Percentiles rank a stretch among this genome's conserved stretches.
Evolutionary conservation across 2,113 vertebrate genomes (phyloP).

Genomic region (Pseudolaguvia tuberculata): DNA sequence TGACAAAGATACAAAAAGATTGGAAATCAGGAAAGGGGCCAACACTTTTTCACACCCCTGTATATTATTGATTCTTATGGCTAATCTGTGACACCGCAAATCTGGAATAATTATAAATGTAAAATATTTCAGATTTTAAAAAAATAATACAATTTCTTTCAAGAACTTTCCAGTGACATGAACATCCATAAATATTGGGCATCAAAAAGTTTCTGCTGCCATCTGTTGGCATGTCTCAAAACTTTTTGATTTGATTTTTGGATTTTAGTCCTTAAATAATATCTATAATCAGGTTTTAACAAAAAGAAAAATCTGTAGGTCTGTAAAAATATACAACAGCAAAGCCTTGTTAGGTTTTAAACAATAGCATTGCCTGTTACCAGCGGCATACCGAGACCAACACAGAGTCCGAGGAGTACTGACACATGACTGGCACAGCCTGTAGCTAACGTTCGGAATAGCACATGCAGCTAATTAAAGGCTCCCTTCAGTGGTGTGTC

Average conservation of each 20-base stretch:
- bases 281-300: not conserved
- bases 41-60: no score
- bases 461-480: constrained; percentile 4
- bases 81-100: not conserved
- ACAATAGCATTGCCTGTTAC: constrained; percentile 13
- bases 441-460: not conserved
- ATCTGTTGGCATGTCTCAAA: no score
- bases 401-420: not conserved
- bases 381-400: not conserved
- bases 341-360: constrained; percentile 3
- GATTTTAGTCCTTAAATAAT: no score
- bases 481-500: not conserved
- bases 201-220: no score
- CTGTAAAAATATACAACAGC: not conserved
- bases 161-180: not conserved
- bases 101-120: no score
- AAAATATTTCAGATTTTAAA: not conserved
- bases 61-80: not conserved
- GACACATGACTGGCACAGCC: not conserved
- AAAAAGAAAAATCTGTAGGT: not conserved
- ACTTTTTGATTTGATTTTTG: no score
- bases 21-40: no score
- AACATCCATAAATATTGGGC: not conserved
- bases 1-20: no score
- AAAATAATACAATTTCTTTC: not conserved